Evolutionary conservation across 2,888 invertebrate species (phyloP).

Genomic region (Stegana nigrithorax): DNA sequence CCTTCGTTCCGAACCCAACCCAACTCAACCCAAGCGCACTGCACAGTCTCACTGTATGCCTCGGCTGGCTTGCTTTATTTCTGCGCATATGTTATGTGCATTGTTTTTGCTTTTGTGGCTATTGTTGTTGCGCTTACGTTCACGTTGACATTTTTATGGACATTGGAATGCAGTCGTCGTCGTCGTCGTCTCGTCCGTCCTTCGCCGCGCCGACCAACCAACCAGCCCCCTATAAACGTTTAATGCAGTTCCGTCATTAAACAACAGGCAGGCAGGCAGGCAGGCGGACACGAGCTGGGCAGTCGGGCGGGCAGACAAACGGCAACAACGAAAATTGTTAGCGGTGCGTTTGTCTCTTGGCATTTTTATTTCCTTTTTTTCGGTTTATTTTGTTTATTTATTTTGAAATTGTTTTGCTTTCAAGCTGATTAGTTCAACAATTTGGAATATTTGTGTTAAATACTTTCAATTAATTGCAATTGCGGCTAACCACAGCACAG

Average conservation of each 20-base stretch:
- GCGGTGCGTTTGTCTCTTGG: conserved; percentile 15
- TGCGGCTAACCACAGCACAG: conserved; percentile 25
- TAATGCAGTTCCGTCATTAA: too few relatives aligned
- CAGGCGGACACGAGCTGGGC: too few relatives aligned
- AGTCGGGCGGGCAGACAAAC: too few relatives aligned
- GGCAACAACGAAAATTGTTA: conserved; percentile 20
- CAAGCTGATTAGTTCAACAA: conserved; percentile 52
- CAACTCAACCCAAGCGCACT: conserved; percentile 8
- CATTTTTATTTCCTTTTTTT: conserved; percentile 3
- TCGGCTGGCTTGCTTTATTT: background rate
- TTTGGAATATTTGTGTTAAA: conserved; percentile 63
- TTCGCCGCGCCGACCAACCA: background rate
- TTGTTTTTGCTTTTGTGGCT: conserved; percentile 16
- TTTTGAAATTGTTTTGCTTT: conserved; percentile 12
- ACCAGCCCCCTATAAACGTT: too few relatives aligned
- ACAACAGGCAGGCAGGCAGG: background rate
- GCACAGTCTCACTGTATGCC: background rate
- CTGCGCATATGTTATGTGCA: too few relatives aligned
- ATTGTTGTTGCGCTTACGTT: conserved; percentile 32
- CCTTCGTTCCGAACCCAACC: background rate
- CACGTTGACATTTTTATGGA: conserved; percentile 66
- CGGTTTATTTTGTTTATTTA: background rate
- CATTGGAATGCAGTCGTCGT: conserved; percentile 50
- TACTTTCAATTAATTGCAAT: conserved; percentile 57
- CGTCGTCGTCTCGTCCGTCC: background rate